These are phyloP conservation scores for Salvelinus fontinalis DNA, from an alignment of 2,113 vertebrate species.

Conservation along the genomic window DNA sequence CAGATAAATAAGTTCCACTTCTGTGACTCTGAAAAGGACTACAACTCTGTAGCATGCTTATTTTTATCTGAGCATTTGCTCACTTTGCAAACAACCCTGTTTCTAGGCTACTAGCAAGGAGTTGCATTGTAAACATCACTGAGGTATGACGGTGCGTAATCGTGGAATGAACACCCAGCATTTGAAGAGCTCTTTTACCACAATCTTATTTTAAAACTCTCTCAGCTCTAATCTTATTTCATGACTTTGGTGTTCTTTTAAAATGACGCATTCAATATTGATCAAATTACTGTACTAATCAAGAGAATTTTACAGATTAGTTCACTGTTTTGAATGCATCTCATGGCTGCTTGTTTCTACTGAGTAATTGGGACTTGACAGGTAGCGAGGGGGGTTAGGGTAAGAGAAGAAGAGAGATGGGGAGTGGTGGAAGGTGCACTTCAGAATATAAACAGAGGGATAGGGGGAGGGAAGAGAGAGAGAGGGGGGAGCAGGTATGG, in stretches of 20 bases:
- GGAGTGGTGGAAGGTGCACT: slow-evolving; percentile 1
- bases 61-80: background rate
- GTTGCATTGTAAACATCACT: too few relatives aligned
- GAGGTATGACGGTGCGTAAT: background rate
- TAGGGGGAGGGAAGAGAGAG: slow-evolving; percentile 14
- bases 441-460: background rate
- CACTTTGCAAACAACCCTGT: background rate
- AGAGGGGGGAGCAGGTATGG: background rate
- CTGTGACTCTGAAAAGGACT: background rate
- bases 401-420: background rate
- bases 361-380: slow-evolving; percentile 63
- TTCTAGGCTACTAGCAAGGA: background rate
- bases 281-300: background rate
- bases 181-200: too few relatives aligned
- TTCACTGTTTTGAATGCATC: background rate
- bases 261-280: background rate
- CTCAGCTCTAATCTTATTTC: background rate
- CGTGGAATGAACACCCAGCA: background rate
- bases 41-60: background rate
- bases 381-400: slow-evolving; percentile 14
- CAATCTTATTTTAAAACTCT: background rate
- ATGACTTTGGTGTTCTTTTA: background rate
- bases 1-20: background rate
- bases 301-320: background rate
- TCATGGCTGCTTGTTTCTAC: slow-evolving; percentile 12